phyloP scores from a whole-genome alignment of 2,113 vertebrate genomes.

The Aspidoscelis tigris region DNA sequence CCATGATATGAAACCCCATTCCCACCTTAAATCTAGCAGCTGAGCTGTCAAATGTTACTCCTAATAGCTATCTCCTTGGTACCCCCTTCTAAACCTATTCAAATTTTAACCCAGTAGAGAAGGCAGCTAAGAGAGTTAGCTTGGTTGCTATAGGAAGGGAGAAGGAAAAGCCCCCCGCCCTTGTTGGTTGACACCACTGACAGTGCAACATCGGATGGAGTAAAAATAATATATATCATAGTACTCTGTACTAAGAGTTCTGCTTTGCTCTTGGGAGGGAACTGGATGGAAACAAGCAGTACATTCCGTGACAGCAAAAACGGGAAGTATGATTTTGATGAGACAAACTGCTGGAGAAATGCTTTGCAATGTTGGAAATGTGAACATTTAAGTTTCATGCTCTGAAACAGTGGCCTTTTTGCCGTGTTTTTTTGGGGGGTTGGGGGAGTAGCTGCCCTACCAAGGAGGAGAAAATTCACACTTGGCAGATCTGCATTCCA shows the following conservation, averaged over 20 bases:
- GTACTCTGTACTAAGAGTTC: too few relatives aligned
- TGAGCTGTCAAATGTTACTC: neutral
- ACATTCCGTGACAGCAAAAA: neutral
- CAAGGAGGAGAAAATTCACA: neutral
- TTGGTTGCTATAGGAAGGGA: neutral
- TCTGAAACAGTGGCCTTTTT: neutral
- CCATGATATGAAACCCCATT: neutral
- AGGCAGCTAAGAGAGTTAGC: neutral
- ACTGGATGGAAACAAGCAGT: too few relatives aligned
- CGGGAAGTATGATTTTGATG: neutral
- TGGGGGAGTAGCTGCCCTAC: too few relatives aligned
- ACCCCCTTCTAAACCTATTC: neutral
- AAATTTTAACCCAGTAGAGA: neutral
- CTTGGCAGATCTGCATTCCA: neutral
- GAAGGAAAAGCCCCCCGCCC: neutral
- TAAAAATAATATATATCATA: too few relatives aligned
- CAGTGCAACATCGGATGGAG: neutral
- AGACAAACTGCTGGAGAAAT: too few relatives aligned
- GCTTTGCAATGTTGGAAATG: too few relatives aligned
- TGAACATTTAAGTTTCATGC: too few relatives aligned
- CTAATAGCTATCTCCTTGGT: neutral
- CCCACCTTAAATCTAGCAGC: neutral
- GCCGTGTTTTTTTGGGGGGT: neutral
- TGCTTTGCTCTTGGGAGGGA: too few relatives aligned
- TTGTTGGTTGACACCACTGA: neutral